Base-by-base conservation (phyloP, 2,797 vertebrate genomes). In the Carduelis carduelis region DNA sequence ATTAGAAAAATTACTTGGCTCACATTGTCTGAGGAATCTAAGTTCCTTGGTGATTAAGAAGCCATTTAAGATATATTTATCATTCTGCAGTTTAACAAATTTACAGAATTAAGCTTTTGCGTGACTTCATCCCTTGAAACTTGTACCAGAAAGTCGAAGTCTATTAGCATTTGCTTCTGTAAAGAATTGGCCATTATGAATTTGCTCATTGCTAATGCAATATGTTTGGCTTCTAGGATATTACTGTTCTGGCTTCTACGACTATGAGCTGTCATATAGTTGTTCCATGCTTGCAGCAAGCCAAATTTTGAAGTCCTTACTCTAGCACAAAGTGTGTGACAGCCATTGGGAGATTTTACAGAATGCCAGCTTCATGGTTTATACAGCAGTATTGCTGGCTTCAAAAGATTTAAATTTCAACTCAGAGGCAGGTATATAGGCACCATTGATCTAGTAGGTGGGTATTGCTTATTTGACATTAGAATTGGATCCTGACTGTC, bases 71-170 rank as follows among this genome's bases (percentile, higher is more conserved):
- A 75, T 56, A 34, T 41, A 47, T 96, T 94, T 97, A 87, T 85
- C 39, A 59, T 90, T 95, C 77, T 55, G 27, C 35, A 92, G 49
- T 91, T 81, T 94, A 95, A 96, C 79, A 96, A 93, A 94, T 89
- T 89, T 93, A 92, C 37, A 93, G 22, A 96, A 89, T 94, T 95
- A 96, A 91, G 70, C 49, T 90, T 97, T 95, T 81, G 35, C 57
- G 12, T 96, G 41, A 87, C 60, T 91, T 87, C 68, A 84, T 56
- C 71, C 34, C 93, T 92, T 95, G 87, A 93, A 91, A 93, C 39
- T 91, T 64, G 75, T 89, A 96, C 39, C 52, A 96, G 85, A 97
- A 96, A 91, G 75, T 87, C 44, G 10, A 84, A n/a, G 76, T 68
- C 35, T 90, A 81, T 94, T 86, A 96, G 30, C 59, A 92, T 94